These are phyloP conservation scores for Homarus americanus DNA, from an alignment of 1,140 invertebrate species.

Conservation along the genomic window DNA sequence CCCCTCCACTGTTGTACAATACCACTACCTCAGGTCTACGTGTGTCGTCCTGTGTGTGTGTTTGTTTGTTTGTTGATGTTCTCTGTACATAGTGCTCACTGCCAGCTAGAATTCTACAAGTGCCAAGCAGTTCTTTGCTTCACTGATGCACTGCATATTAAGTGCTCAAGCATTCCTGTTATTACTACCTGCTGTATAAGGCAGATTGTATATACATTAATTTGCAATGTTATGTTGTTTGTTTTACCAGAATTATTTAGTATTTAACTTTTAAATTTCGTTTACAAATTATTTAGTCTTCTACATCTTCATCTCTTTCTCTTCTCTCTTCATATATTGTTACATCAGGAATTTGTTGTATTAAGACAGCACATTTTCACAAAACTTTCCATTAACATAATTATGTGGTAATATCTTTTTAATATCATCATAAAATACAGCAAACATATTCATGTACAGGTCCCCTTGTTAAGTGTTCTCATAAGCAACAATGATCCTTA, in stretches of 20 bases:
- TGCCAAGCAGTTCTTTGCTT: conserved; percentile 53
- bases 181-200: conserved; percentile 24
- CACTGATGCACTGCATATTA: conserved; percentile 23
- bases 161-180: conserved; percentile 46
- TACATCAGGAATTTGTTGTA: neutral
- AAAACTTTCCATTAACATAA: too few relatives aligned
- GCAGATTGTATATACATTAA: conserved; percentile 10
- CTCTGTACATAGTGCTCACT: conserved; percentile 58
- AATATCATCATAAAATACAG: too few relatives aligned
- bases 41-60: conserved; percentile 43
- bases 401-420: too few relatives aligned
- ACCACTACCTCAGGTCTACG: conserved; percentile 57
- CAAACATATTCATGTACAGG: too few relatives aligned
- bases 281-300: neutral
- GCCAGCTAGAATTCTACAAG: conserved; percentile 65
- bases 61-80: conserved; percentile 30
- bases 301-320: neutral
- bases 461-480: too few relatives aligned
- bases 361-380: neutral
- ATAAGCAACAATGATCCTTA: neutral
- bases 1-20: conserved; percentile 62
- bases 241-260: neutral
- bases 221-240: neutral
- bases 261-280: neutral
- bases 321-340: neutral